Evolutionary conservation across 2,797 vertebrate genomes (phyloP), one percentile per base, ranked within the genome.

Genomic region (Oreonectes daqikongensis): DNA sequence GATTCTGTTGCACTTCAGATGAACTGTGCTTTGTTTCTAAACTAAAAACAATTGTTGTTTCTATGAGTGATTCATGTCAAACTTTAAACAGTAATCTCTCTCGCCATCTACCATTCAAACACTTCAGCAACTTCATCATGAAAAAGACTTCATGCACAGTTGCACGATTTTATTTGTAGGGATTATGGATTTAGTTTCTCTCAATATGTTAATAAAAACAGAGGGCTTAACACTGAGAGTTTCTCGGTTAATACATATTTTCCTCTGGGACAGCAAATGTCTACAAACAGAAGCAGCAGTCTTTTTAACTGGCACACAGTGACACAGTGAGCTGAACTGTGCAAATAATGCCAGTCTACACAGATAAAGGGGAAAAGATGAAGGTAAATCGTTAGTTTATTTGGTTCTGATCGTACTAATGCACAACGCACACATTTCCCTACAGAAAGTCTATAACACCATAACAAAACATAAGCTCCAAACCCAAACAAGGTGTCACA

Each of bases 181-280:
- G 64, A 67, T 75, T 75, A 59, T 32, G 73, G 64, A 59, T 68
- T 75, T 67, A 40, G 24, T 9, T 68, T 59, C 26, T 75, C 26
- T 38, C 28, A 65, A 59, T 72, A 67, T 60, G 75, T 59, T 59
- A 50, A 7, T 10, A 52, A 32, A 53, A 80, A 72, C 42, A 70
- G 22, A 57, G 60, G 72, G 73, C 72, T 77, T 72, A 50, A 53
- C 57, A 71, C 15, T 7, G n/a, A 55, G 52, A 26, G 52, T 26
- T 55, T 52, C 48, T 52, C 2, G 1, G 52, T 26, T 35, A 28
- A 26, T 50, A 30, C 53, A 59, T 26, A 20, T 12, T 55, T 14
- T 22, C 50, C n/a, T 24, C 50, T 4, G 8, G 10, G 20, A 53
- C 20, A 24, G 11, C 20, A 24, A 10, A 53, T 10, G 12, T 22